Conservation (phyloP, 2,113 vertebrate genomes). For the Naja naja region DNA sequence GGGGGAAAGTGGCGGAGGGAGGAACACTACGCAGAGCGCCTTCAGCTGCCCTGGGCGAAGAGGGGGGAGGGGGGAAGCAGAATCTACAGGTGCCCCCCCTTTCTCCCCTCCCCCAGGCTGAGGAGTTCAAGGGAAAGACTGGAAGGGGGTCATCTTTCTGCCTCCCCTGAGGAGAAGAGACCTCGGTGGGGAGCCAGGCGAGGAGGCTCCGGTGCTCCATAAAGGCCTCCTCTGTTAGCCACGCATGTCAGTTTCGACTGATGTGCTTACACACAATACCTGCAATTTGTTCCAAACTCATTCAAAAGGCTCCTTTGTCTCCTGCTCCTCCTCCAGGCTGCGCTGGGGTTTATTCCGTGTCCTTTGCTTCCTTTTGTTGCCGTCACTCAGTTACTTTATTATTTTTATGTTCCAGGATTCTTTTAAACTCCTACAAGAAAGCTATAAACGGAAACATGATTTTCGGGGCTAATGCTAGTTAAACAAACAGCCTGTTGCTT, state of each 20-base stretch:
- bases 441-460: not conserved
- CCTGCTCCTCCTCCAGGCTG: not conserved
- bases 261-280: not conserved
- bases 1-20: not conserved
- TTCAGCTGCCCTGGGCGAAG: not conserved
- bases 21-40: not conserved
- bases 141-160: not conserved
- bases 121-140: not conserved
- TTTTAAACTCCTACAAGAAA: not conserved
- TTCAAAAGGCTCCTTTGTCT: not conserved
- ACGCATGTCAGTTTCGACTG: not conserved
- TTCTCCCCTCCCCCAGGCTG: no score
- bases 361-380: not conserved
- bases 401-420: not conserved
- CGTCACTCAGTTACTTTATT: not conserved
- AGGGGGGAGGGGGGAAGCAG: not conserved
- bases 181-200: no score
- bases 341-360: not conserved
- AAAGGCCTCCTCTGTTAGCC: not conserved
- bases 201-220: accelerated
- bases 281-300: not conserved
- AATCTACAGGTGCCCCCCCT: no score
- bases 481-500: not conserved
- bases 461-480: not conserved
- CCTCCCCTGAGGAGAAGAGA: not conserved